phyloP scores from a whole-genome alignment of 2,113 vertebrate genomes.

The Atrichornis clamosus region DNA sequence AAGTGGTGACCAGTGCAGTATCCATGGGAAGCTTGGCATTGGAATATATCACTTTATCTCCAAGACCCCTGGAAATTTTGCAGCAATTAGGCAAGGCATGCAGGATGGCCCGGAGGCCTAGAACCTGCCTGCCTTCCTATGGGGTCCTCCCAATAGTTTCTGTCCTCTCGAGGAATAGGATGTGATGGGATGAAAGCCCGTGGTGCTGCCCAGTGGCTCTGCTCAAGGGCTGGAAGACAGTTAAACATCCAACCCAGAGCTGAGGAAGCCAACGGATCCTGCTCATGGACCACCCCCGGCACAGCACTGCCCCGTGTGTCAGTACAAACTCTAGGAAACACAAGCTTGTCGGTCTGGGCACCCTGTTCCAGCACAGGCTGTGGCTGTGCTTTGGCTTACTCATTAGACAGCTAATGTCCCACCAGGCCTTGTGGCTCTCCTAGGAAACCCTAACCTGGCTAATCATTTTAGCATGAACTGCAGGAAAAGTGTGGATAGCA shows the following conservation, averaged over 20 bases:
- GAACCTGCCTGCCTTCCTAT: background rate
- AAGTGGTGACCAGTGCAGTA: fast-evolving
- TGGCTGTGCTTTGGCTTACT: background rate
- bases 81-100: background rate
- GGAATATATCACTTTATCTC: background rate
- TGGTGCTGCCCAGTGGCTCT: background rate
- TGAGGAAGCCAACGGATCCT: background rate
- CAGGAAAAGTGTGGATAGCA: background rate
- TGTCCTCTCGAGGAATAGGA: background rate
- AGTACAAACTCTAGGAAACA: background rate
- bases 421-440: background rate
- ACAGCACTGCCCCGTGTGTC: background rate
- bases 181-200: background rate
- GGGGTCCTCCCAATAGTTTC: background rate
- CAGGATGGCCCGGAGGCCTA: background rate
- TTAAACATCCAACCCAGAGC: fast-evolving
- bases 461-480: background rate
- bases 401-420: background rate
- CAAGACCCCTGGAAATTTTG: background rate
- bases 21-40: background rate
- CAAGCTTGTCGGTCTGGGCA: background rate
- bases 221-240: background rate
- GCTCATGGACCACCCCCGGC: background rate
- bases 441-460: background rate
- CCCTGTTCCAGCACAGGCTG: background rate